phyloP scores from a whole-genome alignment of 2,888 invertebrate species.

The Trichopoda pennipes region DNA sequence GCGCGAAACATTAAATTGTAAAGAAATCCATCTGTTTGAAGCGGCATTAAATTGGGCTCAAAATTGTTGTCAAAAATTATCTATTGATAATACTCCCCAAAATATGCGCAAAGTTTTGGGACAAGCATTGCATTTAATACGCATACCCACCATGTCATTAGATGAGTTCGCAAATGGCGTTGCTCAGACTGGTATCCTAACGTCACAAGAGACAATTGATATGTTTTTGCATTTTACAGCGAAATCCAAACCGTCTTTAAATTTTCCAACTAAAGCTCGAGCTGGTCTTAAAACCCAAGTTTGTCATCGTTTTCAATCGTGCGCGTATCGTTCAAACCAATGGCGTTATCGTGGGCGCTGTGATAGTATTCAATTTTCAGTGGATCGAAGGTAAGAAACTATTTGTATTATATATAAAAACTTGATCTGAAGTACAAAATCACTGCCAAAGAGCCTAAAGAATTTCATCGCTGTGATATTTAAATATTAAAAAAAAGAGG shows the following conservation, averaged over 20 bases:
- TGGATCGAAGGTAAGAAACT: conserved; percentile 85
- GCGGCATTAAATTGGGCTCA: conserved; percentile 96
- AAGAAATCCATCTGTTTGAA: conserved; percentile 94
- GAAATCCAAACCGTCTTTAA: conserved; percentile 90
- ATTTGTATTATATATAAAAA: neutral
- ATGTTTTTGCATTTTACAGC: conserved; percentile 98
- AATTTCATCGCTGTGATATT: too few relatives aligned
- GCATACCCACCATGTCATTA: conserved; percentile 96
- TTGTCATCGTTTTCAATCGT: conserved; percentile 97
- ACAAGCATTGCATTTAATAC: conserved; percentile 90
- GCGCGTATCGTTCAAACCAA: conserved; percentile 97
- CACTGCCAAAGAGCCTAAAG: too few relatives aligned
- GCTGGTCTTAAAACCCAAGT: conserved; percentile 95
- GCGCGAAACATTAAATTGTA: conserved; percentile 96
- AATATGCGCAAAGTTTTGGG: conserved; percentile 90
- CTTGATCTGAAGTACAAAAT: neutral
- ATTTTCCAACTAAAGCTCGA: conserved; percentile 91
- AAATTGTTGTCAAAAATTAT: conserved; percentile 92
- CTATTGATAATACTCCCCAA: conserved; percentile 89
- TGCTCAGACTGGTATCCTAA: conserved; percentile 94
- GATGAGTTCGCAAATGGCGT: conserved; percentile 97
- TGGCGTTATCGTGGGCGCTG: conserved; percentile 98
- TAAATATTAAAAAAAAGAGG: too few relatives aligned
- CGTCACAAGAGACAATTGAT: conserved; percentile 95
- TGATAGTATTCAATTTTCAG: conserved; percentile 98